These are phyloP conservation scores for Rhopilema esculentum DNA, from an alignment of 30 jellyfish, hydroid and myxozoan species.

Conservation along the genomic window DNA sequence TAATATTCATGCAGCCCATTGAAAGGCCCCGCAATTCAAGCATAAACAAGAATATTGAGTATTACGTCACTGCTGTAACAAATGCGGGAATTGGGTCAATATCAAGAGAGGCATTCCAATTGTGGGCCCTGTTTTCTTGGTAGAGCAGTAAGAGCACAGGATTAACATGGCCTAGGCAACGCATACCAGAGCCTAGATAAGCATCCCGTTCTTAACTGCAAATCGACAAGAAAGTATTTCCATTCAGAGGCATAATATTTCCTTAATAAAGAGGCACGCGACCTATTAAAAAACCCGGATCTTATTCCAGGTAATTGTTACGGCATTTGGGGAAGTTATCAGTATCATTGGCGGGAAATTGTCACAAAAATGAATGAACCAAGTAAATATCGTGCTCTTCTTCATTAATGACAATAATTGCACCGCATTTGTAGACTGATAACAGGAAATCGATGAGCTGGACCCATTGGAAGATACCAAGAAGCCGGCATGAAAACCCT, in stretches of 20 bases:
- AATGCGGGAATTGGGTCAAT: too few species aligned
- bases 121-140: too few species aligned
- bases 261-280: slow-evolving; percentile 47
- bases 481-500: background rate
- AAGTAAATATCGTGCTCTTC: background rate
- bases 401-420: background rate
- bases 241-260: background rate
- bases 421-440: background rate
- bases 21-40: too few species aligned
- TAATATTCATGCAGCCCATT: too few species aligned
- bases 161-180: too few species aligned
- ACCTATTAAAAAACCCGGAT: slow-evolving; percentile 21
- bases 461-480: background rate
- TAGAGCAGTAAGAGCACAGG: too few species aligned
- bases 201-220: background rate
- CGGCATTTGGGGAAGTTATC: slow-evolving; percentile 17
- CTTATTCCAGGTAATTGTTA: slow-evolving; percentile 33
- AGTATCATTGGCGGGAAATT: slow-evolving; percentile 7
- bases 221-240: background rate
- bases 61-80: too few species aligned
- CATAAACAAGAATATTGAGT: too few species aligned
- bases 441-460: background rate
- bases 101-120: too few species aligned
- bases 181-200: background rate
- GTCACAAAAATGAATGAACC: background rate